phyloP scores from a whole-genome alignment of 2,113 vertebrate species.

The Otolemur garnettii region DNA sequence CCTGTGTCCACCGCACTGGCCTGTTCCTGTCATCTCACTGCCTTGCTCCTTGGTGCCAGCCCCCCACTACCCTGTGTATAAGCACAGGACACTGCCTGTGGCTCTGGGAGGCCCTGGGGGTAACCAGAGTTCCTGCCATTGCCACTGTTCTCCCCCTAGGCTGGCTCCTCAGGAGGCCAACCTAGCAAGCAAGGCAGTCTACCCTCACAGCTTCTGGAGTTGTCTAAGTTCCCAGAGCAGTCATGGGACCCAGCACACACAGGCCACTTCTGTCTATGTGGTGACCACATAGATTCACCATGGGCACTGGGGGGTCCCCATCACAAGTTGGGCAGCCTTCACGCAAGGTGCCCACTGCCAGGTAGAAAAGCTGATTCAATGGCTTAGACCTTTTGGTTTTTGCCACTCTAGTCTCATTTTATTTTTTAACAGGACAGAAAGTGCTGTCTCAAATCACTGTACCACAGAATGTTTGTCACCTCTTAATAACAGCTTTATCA shows the following conservation, averaged over 20 bases:
- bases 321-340: accelerated
- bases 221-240: not conserved
- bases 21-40: accelerated
- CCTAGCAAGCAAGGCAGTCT: accelerated
- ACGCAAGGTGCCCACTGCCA: accelerated
- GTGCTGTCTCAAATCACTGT: not conserved
- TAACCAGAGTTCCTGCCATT: not conserved
- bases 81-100: accelerated
- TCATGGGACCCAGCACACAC: no score
- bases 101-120: accelerated
- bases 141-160: accelerated
- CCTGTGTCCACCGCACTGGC: no score
- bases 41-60: accelerated
- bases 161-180: accelerated
- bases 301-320: accelerated
- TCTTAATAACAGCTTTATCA: not conserved
- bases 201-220: accelerated
- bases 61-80: not conserved
- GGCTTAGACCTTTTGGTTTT: not conserved
- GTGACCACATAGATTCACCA: accelerated
- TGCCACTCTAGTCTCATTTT: not conserved
- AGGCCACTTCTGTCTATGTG: accelerated
- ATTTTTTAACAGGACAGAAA: not conserved
- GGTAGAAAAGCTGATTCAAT: not conserved
- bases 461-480: no score